phyloP scores from a whole-genome alignment of 1,140 invertebrate species.

The Penaeus japonicus region DNA sequence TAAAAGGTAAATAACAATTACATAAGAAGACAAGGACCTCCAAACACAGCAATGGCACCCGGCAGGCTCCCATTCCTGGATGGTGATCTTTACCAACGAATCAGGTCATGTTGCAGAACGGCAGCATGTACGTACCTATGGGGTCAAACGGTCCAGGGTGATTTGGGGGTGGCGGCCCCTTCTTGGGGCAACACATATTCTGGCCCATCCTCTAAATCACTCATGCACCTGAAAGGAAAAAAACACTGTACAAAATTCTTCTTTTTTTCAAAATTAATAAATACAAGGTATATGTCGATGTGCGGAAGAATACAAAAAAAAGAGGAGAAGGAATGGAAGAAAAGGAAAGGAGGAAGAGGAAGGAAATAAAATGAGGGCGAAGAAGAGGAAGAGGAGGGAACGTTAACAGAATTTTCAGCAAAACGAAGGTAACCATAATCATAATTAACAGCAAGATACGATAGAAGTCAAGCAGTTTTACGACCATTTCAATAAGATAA shows the following conservation, averaged over 20 bases:
- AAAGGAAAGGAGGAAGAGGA: neutral
- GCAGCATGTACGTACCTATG: constrained; percentile 17
- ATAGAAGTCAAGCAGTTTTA: too few relatives aligned
- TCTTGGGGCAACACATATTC: constrained; percentile 39
- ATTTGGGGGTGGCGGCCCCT: constrained; percentile 27
- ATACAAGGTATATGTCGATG: too few relatives aligned
- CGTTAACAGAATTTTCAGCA: too few relatives aligned
- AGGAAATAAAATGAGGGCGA: neutral
- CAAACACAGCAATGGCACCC: too few relatives aligned
- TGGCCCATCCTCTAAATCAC: constrained; percentile 26
- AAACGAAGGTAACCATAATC: too few relatives aligned
- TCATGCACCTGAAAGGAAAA: constrained; percentile 17
- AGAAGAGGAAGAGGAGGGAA: neutral
- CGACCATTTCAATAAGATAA: too few relatives aligned
- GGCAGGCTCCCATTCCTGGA: too few relatives aligned
- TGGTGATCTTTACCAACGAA: too few relatives aligned
- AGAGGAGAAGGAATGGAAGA: neutral
- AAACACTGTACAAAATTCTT: neutral
- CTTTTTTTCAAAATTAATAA: neutral
- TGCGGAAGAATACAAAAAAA: neutral
- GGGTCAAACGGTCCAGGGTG: constrained; percentile 25
- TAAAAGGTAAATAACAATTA: too few relatives aligned
- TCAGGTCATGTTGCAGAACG: too few relatives aligned
- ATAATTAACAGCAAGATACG: too few relatives aligned
- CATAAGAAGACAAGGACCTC: too few relatives aligned